Evolutionary conservation across 2,113 vertebrate species (phyloP), one percentile per base, ranked within the genome.

Genomic region (Anhinga rufa): DNA sequence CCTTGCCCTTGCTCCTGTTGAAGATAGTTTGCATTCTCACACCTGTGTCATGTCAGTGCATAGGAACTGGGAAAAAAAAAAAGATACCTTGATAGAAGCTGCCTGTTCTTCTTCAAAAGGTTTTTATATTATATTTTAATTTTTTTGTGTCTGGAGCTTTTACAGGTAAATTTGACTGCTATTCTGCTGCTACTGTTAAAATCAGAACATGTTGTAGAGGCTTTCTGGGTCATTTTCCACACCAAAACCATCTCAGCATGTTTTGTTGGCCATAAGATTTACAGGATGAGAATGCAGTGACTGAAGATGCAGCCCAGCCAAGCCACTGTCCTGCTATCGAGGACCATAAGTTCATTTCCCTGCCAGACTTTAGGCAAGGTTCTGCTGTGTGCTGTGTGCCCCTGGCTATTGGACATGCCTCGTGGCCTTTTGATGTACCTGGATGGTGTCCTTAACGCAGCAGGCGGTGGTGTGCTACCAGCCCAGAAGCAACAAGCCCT

Each of bases 281-380:
- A 7, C 7, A 11, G 32, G 8, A 12, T 60, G 24, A 77, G 46
- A 46, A 44, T 54, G 17, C 42, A 2, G 8, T 17, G 25, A 8
- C 15, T 58, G 40, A 55, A 77, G n/a, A 31, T 6, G 21, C 29
- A 58, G 36, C 21, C 10, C 32, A 38, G 25, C 40, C 40, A 88
- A 64, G 34, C 55, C 7, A 1, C 42, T 0, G 0, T 25, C 28
- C n/a, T 66, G 46, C 51, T 38, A 0, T 48, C 0, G 1, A 54
- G 31, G 64, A 29, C 46, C 15, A 9, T 4, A 24, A 77, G 24
- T 54, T 49, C 40, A 42, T 22, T 64, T 80, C 9, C 24, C 20
- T 52, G 36, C 29, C 34, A 76, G 60, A 49, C 18, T 81, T 88
- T 4, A 60, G 44, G 21, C 19, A 20, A 64, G 28, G 17, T 62